These are phyloP conservation scores for Siphlonurus alternatus DNA, from an alignment of 2,888 invertebrate species.

Conservation along the genomic window DNA sequence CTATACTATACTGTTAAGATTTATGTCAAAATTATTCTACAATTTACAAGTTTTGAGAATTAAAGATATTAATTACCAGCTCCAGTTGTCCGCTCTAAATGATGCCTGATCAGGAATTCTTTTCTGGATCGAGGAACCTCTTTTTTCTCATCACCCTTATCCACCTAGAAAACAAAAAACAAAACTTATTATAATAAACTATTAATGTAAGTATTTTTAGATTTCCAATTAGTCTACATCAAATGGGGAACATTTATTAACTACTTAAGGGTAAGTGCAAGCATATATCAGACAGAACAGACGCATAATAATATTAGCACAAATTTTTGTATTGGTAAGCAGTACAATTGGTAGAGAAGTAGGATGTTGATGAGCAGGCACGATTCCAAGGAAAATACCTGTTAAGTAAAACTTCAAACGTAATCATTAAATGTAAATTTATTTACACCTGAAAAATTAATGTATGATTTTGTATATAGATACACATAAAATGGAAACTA, in stretches of 20 bases:
- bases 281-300: neutral
- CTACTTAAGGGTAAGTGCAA: neutral
- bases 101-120: slow-evolving; percentile 48
- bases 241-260: too few relatives aligned
- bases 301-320: too few relatives aligned
- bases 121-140: slow-evolving; percentile 33
- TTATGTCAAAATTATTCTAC: too few relatives aligned
- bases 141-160: slow-evolving; percentile 17
- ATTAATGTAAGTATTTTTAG: too few relatives aligned
- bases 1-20: neutral
- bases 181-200: too few relatives aligned
- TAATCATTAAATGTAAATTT: neutral
- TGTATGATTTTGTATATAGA: too few relatives aligned
- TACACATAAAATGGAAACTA: too few relatives aligned
- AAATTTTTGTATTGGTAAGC: too few relatives aligned
- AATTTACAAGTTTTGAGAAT: neutral
- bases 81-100: slow-evolving; percentile 52
- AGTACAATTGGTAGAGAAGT: too few relatives aligned
- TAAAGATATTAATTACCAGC: slow-evolving; percentile 30
- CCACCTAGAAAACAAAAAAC: slow-evolving; percentile 14
- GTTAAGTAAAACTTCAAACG: neutral
- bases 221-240: too few relatives aligned
- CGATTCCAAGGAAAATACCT: neutral
- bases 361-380: too few relatives aligned
- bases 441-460: too few relatives aligned